Evolutionary conservation across 2,888 invertebrate species (phyloP).

Genomic region (Fragum whitleyi): DNA sequence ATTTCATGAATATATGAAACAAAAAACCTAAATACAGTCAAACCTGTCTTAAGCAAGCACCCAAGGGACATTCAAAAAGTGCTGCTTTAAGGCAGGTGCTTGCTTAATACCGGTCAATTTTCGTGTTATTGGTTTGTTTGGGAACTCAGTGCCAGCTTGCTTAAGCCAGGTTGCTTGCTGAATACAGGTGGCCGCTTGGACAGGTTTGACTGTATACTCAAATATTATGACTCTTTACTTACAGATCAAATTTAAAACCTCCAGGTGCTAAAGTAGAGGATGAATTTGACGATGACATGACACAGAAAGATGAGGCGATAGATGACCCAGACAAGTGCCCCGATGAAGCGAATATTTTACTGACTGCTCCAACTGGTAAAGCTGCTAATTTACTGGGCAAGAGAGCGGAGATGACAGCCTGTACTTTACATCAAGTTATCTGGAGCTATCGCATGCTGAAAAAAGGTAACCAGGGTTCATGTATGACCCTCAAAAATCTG

Average conservation of each 20-base stretch:
- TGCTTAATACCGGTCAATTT: too few species aligned
- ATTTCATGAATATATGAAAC: too few species aligned
- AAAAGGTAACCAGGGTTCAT: slow-evolving; percentile 17
- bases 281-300: slow-evolving; percentile 14
- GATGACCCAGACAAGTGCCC: slow-evolving; percentile 12
- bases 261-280: background rate
- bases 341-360: slow-evolving; percentile 56
- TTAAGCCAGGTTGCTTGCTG: too few species aligned
- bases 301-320: background rate
- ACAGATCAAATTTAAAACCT: background rate
- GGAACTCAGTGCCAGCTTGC: too few species aligned
- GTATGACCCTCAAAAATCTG: too few species aligned
- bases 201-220: too few species aligned
- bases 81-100: too few species aligned
- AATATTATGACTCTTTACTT: background rate
- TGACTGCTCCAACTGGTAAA: slow-evolving; percentile 82
- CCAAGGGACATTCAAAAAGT: too few species aligned
- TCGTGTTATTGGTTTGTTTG: too few species aligned
- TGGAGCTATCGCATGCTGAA: slow-evolving; percentile 63
- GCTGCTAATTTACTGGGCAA: slow-evolving; percentile 81
- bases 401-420: slow-evolving; percentile 72
- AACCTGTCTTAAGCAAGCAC: too few species aligned
- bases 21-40: too few species aligned
- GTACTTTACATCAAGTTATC: slow-evolving; percentile 79
- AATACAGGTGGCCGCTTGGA: too few species aligned